These are phyloP conservation scores for Corapipo altera DNA, from an alignment of 2,113 vertebrate genomes.

Conservation along the genomic window DNA sequence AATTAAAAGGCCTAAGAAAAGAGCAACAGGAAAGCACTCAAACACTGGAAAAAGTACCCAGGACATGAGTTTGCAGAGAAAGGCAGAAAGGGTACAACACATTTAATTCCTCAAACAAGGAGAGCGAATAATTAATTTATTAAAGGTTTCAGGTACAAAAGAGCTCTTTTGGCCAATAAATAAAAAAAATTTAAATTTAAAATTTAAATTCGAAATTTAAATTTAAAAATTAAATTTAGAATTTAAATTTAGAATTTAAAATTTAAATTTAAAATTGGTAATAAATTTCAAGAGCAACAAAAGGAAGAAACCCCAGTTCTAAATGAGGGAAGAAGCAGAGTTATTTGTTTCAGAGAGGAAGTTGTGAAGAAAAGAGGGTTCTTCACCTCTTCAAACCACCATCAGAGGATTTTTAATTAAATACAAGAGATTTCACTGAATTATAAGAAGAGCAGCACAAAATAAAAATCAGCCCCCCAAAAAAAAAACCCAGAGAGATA, in stretches of 20 bases:
- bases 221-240: not conserved
- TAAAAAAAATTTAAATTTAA: no score
- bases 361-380: not conserved
- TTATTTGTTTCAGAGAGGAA: not conserved
- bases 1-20: not conserved
- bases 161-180: not conserved
- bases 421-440: not conserved
- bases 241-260: no score
- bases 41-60: not conserved
- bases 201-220: not conserved
- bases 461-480: not conserved
- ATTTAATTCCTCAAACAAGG: not conserved
- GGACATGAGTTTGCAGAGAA: rapidly evolving
- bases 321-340: not conserved
- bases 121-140: not conserved
- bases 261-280: not conserved
- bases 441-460: not conserved
- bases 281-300: not conserved
- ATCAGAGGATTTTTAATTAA: not conserved
- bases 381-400: not conserved
- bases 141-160: not conserved
- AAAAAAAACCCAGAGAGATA: not conserved
- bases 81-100: not conserved
- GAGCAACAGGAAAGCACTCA: not conserved
- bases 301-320: not conserved